A percentile compares a stretch with the other conserved stretches of the same genome.
Evolutionary conservation across 2,797 vertebrate species (phyloP).

Genomic region (Tarsius wallacei): DNA sequence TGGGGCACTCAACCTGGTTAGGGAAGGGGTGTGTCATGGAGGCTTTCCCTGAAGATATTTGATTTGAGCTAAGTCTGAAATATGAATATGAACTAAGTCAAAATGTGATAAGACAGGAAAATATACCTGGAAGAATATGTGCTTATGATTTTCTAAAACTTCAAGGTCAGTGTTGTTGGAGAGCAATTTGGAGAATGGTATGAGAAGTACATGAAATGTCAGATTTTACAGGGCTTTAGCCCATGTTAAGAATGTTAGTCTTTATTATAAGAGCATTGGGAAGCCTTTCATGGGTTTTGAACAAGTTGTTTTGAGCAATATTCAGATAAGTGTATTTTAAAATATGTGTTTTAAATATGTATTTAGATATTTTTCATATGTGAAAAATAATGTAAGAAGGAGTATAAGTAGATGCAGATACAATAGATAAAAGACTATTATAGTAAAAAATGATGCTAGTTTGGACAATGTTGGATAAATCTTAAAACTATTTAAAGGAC

Average conservation of each 20-base stretch:
- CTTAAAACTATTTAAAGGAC: constrained; percentile 15
- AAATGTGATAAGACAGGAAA: constrained; percentile 19
- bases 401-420: neutral
- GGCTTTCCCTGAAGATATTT: neutral
- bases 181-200: neutral
- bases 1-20: neutral
- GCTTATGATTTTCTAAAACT: constrained; percentile 38
- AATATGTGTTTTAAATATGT: constrained; percentile 51
- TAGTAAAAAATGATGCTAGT: constrained; percentile 27
- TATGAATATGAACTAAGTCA: constrained; percentile 27
- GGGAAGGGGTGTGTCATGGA: neutral
- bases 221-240: neutral
- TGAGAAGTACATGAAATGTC: constrained; percentile 26
- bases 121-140: neutral
- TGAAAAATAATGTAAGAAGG: constrained; percentile 20
- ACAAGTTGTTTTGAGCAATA: constrained; percentile 24
- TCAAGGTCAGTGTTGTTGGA: neutral
- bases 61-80: constrained; percentile 10
- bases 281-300: constrained; percentile 4
- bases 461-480: constrained; percentile 57
- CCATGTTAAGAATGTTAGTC: constrained; percentile 26
- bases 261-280: neutral
- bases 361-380: constrained; percentile 31
- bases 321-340: constrained; percentile 29
- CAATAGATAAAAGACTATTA: constrained; percentile 9